phyloP scores from a whole-genome alignment of 2,797 vertebrate genomes.

The Clangula hyemalis region DNA sequence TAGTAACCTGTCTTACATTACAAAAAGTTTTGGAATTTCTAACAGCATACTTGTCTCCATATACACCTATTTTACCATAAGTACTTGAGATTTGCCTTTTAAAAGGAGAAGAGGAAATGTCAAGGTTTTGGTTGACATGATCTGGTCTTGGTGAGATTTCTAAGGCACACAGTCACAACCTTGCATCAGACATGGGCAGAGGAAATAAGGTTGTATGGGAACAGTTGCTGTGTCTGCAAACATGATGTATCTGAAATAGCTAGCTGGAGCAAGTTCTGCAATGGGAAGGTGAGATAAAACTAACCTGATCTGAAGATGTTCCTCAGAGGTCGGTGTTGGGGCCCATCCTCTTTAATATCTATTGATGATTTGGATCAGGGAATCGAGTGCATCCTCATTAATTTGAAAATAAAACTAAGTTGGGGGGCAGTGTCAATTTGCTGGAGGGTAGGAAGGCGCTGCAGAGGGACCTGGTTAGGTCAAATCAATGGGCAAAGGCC shows the following conservation, averaged over 20 bases:
- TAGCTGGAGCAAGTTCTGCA: background rate
- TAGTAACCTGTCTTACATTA: accelerated
- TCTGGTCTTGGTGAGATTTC: background rate
- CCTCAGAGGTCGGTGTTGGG: too few species aligned
- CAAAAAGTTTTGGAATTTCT: background rate
- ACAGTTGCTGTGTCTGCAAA: background rate
- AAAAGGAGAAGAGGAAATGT: background rate
- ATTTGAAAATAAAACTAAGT: too few species aligned
- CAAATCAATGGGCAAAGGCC: too few species aligned
- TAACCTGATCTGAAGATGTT: background rate
- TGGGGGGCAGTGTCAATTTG: too few species aligned
- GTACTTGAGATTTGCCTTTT: background rate
- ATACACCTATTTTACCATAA: background rate
- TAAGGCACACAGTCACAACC: background rate
- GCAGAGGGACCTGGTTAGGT: too few species aligned
- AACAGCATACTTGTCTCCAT: background rate
- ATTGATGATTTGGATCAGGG: too few species aligned
- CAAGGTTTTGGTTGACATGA: background rate
- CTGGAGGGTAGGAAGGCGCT: too few species aligned
- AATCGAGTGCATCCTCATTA: too few species aligned
- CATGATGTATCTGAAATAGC: background rate
- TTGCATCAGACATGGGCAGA: background rate
- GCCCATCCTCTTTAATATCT: too few species aligned
- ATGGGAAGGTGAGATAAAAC: background rate
- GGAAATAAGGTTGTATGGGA: background rate